Percentiles rank a stretch among this genome's conserved stretches.
Conservation (phyloP, 53 echinoderm and acorn worm species). For the Crossaster papposus region DNA sequence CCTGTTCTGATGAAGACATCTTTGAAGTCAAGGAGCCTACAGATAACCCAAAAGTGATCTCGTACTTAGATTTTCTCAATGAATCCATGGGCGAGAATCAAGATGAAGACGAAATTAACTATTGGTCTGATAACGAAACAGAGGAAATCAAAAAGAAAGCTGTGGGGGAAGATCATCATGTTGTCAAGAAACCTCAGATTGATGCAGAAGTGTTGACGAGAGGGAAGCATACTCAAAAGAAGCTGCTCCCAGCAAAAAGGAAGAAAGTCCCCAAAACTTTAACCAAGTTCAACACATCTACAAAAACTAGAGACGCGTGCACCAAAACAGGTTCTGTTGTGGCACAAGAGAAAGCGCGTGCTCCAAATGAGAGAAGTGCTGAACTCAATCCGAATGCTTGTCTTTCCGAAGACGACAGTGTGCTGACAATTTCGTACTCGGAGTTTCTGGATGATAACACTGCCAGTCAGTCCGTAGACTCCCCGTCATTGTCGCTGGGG, state of each 20-base stretch:
- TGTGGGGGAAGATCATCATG: neutral
- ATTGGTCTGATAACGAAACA: neutral
- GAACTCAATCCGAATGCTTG: neutral
- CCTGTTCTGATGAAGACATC: conserved; percentile 36
- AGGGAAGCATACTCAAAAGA: neutral
- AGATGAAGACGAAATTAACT: neutral
- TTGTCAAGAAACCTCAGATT: neutral
- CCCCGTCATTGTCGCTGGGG: neutral
- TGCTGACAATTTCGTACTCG: conserved; percentile 44
- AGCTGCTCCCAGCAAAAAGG: neutral
- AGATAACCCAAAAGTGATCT: conserved; percentile 56
- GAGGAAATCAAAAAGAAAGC: neutral
- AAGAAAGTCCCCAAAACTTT: neutral
- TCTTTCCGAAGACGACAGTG: conserved; percentile 33
- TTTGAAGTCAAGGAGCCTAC: conserved; percentile 19
- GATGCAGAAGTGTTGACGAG: neutral
- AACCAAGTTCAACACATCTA: neutral
- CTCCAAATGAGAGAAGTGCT: neutral
- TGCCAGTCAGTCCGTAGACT: neutral
- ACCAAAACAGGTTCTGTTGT: neutral
- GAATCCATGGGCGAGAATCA: conserved; percentile 44
- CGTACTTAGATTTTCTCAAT: conserved; percentile 76
- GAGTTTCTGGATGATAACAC: conserved; percentile 31
- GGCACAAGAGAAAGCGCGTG: neutral
- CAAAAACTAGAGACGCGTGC: neutral